phyloP scores from a whole-genome alignment of 2,113 vertebrate genomes.

The Sciurus niger region DNA sequence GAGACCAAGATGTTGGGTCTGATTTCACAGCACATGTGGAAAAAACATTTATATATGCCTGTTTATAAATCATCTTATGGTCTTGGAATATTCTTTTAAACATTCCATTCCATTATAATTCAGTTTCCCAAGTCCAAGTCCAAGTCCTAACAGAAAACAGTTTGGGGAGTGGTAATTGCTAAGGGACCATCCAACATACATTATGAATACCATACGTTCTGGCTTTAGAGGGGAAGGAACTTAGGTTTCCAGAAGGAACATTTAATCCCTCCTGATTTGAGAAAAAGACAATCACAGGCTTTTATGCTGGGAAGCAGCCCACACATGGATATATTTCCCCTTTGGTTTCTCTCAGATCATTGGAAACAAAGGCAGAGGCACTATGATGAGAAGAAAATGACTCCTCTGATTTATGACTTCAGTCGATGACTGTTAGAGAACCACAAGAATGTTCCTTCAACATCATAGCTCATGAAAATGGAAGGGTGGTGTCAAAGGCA shows the following conservation, averaged over 20 bases:
- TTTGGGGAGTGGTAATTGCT: slow-evolving; percentile 57
- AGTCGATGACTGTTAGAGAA: background rate
- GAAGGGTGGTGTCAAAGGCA: background rate
- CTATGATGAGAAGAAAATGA: slow-evolving; percentile 40
- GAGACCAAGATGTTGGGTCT: background rate
- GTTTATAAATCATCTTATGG: slow-evolving; percentile 69
- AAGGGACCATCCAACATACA: slow-evolving; percentile 55
- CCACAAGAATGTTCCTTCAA: slow-evolving; percentile 27
- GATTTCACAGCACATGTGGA: slow-evolving; percentile 65
- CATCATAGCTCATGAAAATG: background rate
- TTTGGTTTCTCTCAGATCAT: slow-evolving; percentile 8
- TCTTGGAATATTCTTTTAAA: slow-evolving; percentile 73
- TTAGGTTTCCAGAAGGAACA: slow-evolving; percentile 66
- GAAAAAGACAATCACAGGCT: slow-evolving; percentile 49
- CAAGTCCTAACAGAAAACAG: slow-evolving; percentile 74
- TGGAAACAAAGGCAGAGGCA: slow-evolving; percentile 53
- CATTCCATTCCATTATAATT: slow-evolving; percentile 70
- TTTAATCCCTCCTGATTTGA: slow-evolving; percentile 26
- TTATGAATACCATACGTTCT: slow-evolving; percentile 69
- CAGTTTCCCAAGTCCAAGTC: slow-evolving; percentile 61
- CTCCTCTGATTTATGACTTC: slow-evolving; percentile 51
- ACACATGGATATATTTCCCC: background rate
- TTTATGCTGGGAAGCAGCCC: background rate
- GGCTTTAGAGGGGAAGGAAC: slow-evolving; percentile 52
- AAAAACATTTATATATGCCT: slow-evolving; percentile 55